A percentile compares a stretch with the other conserved stretches of the same genome.
phyloP scores from a whole-genome alignment of 2,888 invertebrate genomes.

The Diarsia dahlii region DNA sequence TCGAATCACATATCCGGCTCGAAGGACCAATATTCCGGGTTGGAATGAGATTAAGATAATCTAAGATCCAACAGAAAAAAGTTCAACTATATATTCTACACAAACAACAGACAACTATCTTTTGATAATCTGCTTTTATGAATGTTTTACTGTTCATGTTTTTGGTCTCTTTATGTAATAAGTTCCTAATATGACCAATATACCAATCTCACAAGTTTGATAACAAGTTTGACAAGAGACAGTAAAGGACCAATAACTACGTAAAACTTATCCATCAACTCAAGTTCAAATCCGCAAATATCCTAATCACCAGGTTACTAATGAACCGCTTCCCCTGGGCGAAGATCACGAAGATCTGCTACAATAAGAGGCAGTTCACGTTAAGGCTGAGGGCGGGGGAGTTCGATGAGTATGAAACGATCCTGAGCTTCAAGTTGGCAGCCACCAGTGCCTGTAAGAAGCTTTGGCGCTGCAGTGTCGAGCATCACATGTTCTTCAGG shows the following conservation, averaged over 20 bases:
- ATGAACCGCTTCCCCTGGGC: constrained; percentile 99
- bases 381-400: constrained; percentile 98
- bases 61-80: not conserved
- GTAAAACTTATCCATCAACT: not conserved
- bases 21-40: too few relatives aligned
- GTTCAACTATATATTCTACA: not conserved
- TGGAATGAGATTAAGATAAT: too few relatives aligned
- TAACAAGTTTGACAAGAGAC: too few relatives aligned
- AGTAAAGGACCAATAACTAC: not conserved
- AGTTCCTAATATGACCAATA: too few relatives aligned
- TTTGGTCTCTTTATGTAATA: not conserved
- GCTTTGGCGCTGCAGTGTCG: constrained; percentile 99
- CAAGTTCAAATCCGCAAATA: not conserved
- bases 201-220: too few relatives aligned
- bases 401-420: constrained; percentile 98
- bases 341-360: constrained; percentile 99
- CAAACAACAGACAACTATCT: not conserved
- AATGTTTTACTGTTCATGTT: not conserved
- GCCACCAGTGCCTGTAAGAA: constrained; percentile 98
- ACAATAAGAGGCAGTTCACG: constrained; percentile 98
- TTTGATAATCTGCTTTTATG: not conserved
- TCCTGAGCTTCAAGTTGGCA: constrained; percentile 97
- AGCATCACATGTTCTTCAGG: constrained; percentile 99
- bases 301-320: constrained; percentile 91
- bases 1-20: too few relatives aligned